phyloP scores from a whole-genome alignment of 2,797 vertebrate species.

The Melanotaenia trifasciata region DNA sequence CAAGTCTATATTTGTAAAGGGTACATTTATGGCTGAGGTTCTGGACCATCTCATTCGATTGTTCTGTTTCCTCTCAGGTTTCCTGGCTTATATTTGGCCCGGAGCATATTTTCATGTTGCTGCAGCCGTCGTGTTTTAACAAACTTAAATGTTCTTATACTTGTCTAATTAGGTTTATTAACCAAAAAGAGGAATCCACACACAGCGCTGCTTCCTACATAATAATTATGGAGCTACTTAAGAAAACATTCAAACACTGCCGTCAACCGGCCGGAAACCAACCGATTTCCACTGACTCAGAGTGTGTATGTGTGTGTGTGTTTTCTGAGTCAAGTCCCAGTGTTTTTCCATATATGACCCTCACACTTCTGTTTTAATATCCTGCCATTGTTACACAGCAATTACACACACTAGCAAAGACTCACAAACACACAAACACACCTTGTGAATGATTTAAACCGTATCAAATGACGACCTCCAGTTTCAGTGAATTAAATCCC shows the following conservation, averaged over 20 bases:
- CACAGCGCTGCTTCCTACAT: too few species aligned
- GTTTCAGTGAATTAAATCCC: constrained; percentile 71
- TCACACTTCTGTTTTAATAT: constrained; percentile 61
- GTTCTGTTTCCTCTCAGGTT: constrained; percentile 56
- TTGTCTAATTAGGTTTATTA: constrained; percentile 30
- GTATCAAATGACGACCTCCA: constrained; percentile 70
- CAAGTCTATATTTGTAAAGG: constrained; percentile 36
- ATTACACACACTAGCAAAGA: constrained; percentile 16
- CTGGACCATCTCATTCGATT: constrained; percentile 43
- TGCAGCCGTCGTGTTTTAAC: not conserved
- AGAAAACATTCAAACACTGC: constrained; percentile 12
- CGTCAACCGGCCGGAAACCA: constrained; percentile 33
- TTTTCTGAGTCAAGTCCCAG: constrained; percentile 44
- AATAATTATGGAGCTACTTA: not conserved
- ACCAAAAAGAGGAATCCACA: not conserved
- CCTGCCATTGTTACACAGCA: constrained; percentile 77
- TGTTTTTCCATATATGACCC: constrained; percentile 69
- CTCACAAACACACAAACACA: constrained; percentile 17
- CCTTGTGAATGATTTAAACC: constrained; percentile 78
- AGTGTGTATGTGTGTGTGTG: not conserved
- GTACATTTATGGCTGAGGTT: constrained; percentile 37
- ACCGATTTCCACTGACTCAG: constrained; percentile 56
- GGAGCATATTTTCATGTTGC: not conserved
- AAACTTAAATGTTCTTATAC: constrained; percentile 1
- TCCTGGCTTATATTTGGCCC: constrained; percentile 40